phyloP scores from a whole-genome alignment of 1,140 invertebrate genomes.

The Pseudomyrmex flavicornis region DNA sequence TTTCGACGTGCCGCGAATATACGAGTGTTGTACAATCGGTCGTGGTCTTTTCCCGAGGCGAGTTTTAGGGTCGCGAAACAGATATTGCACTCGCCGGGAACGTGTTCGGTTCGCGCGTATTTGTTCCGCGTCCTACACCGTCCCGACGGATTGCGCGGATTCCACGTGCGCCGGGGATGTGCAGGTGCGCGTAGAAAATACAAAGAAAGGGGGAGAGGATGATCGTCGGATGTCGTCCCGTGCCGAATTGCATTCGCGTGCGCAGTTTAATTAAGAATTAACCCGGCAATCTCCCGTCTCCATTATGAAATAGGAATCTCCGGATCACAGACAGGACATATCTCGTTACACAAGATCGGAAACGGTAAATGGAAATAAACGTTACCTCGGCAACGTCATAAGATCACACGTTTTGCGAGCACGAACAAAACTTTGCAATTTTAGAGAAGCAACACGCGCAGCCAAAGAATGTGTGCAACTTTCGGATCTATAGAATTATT shows the following conservation, averaged over 20 bases:
- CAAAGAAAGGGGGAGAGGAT: not conserved
- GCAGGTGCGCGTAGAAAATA: constrained; percentile 63
- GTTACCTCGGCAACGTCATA: not conserved
- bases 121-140: constrained; percentile 60
- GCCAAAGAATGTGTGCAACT: no score
- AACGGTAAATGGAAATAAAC: constrained; percentile 10
- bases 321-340: not conserved
- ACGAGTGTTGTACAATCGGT: constrained; percentile 51
- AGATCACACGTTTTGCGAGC: not conserved
- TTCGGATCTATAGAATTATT: no score
- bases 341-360: constrained; percentile 14
- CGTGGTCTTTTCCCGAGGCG: constrained; percentile 69
- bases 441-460: not conserved
- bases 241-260: constrained; percentile 62
- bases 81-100: constrained; percentile 66
- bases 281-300: constrained; percentile 45
- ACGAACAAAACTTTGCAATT: constrained; percentile 24
- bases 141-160: constrained; percentile 63
- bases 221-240: constrained; percentile 47
- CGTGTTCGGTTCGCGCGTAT: constrained; percentile 65
- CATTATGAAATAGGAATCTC: not conserved
- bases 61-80: constrained; percentile 61
- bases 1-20: constrained; percentile 63
- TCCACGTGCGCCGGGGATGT: constrained; percentile 60
- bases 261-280: constrained; percentile 74